phyloP scores from a whole-genome alignment of 2,888 invertebrate genomes.

The Drosophila buzzatii region DNA sequence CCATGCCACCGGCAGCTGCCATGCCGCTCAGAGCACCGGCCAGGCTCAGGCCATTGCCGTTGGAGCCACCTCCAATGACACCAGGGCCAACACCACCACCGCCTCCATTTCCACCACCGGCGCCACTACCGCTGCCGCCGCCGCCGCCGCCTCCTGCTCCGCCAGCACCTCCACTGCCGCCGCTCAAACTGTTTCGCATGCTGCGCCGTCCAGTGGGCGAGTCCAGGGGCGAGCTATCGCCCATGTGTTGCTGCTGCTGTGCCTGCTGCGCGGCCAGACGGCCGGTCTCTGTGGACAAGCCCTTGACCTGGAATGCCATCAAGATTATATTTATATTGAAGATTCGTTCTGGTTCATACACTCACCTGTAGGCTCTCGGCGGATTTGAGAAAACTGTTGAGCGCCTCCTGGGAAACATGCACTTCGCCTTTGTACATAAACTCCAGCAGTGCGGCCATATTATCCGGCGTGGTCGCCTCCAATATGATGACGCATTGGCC shows the following conservation, averaged over 20 bases:
- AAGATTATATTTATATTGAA: not conserved
- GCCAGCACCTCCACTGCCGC: constrained; percentile 58
- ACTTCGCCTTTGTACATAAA: constrained; percentile 98
- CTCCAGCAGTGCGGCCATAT: constrained; percentile 95
- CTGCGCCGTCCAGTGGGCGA: constrained; percentile 85
- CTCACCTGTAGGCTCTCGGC: constrained; percentile 94
- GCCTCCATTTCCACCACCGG: constrained; percentile 46
- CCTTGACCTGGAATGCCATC: constrained; percentile 88
- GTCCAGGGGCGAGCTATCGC: constrained; percentile 83
- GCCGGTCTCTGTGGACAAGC: constrained; percentile 91
- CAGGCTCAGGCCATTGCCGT: constrained; percentile 63
- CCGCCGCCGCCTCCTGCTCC: constrained; percentile 36
- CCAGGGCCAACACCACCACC: constrained; percentile 10
- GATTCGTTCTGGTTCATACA: not conserved
- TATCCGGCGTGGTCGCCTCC: constrained; percentile 95
- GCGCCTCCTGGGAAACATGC: constrained; percentile 95
- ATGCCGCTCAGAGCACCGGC: constrained; percentile 64
- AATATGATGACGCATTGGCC: constrained; percentile 92
- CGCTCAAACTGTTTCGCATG: constrained; percentile 84
- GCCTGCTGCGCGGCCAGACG: constrained; percentile 85
- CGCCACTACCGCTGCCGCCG: constrained; percentile 31
- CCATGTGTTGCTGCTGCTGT: constrained; percentile 83
- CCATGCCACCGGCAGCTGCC: constrained; percentile 76
- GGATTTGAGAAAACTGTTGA: constrained; percentile 95
- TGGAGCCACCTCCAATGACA: constrained; percentile 61